Percentiles rank a stretch among this genome's conserved stretches.
Conservation (phyloP, 2,797 vertebrate genomes). For the Acestrorhynchus altus region DNA sequence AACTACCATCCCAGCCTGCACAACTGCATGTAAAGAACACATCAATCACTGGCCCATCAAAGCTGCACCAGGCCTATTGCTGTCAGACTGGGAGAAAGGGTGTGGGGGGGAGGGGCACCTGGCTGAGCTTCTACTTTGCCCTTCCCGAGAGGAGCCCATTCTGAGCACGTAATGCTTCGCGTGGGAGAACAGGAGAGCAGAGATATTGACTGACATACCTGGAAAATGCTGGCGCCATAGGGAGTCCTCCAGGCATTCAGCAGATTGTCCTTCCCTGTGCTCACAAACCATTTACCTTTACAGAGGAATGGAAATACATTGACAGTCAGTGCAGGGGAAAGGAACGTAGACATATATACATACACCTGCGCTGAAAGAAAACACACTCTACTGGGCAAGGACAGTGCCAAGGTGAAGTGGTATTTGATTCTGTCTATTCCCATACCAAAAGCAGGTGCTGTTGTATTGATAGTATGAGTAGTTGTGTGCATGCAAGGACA, state of each 20-base stretch:
- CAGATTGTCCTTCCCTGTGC: constrained; percentile 87
- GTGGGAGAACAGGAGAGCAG: constrained; percentile 15
- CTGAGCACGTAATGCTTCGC: not conserved
- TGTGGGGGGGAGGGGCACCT: not conserved
- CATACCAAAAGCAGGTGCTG: constrained; percentile 77
- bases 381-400: constrained; percentile 39
- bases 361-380: constrained; percentile 21
- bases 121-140: not conserved
- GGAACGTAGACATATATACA: not conserved
- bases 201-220: constrained; percentile 72
- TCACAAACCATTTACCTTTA: constrained; percentile 88
- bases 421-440: constrained; percentile 67
- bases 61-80: not conserved
- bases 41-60: constrained; percentile 27
- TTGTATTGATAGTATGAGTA: constrained; percentile 4
- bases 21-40: constrained; percentile 16
- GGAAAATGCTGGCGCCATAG: constrained; percentile 87
- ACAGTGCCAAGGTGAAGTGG: constrained; percentile 54
- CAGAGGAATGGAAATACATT: constrained; percentile 55
- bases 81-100: not conserved
- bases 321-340: constrained; percentile 29
- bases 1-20: constrained; percentile 14
- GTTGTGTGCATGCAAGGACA: not conserved
- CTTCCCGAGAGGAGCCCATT: not conserved
- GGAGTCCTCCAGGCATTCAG: constrained; percentile 87